Evolutionary conservation across 2,888 invertebrate species (phyloP), one percentile per base, ranked within the genome.

Genomic region (Ypsolopha sequella): DNA sequence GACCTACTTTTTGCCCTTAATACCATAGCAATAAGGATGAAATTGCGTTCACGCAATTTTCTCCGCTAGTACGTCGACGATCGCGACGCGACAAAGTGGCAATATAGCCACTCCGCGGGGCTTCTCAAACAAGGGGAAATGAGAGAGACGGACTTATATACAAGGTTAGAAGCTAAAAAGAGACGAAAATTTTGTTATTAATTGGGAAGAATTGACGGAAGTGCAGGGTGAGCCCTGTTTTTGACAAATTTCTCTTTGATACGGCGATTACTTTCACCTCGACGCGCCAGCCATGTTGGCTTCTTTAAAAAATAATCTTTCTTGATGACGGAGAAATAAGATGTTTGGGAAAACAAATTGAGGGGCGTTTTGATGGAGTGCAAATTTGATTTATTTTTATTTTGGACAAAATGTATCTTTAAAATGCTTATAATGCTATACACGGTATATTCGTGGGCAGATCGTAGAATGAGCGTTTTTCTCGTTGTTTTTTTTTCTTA

Each of bases 231-330:
- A 73, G 73, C 72, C 76, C 75, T 85, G 85, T 84, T 85, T 86
- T 85, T 85, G 85, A 86, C 86, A 86, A 86, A 85, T 85, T 85
- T 76, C 68, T 71, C 82, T 85, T 86, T 85, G 84, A 86, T 85
- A 84, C 80, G 73, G 66, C 78, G 81, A 85, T 86, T 86, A 82
- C 76, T 81, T 81, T 77, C 81, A 78, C 78, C 79, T 80, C 80
- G 66, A 76, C 76, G 76, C 76, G 75, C 75, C 58, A 64, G 66
- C 77, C 70, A 67, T 13, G 48, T 49, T 52, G 50, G 50, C 50
- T 50, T 36, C 47, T 52, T 47, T n/a, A 50, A 41, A 41, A 68
- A 63, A 64, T 66, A 66, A 67, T 65, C 64, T 24, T 24, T 65
- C 67, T 72, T 58, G 50, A 24, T 24, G 24, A 4, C 24, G 4